Base-by-base conservation (phyloP, 2,797 vertebrate genomes). In the Discoglossus pictus region DNA sequence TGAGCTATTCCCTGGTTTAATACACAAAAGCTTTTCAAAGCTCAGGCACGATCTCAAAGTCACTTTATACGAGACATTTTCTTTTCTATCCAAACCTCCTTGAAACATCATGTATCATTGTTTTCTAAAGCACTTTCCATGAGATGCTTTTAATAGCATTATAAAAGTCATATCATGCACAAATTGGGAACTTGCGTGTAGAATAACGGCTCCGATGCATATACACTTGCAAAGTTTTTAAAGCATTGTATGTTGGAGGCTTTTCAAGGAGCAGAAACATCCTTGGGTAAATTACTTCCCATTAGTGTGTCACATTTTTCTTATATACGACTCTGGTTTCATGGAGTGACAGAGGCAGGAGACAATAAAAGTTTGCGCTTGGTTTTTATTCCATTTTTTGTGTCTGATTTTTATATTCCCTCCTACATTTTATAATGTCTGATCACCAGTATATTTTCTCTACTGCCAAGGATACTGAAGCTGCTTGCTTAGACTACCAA, bases 291-390 rank as follows among this genome's bases (percentile, higher is more conserved):
- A 90, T 90, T 86, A 84, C 84, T 85, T 88, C 81, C 86, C 87
- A 88, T 90, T 88, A 89, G 86, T 85, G 78, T 88, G 87, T 88
- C 88, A 89, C 86, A 89, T 88, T 87, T 88, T 87, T 89, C 87
- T 89, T 88, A 86, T 84, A 86, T 87, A 89, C 65, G 78, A 83
- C 83, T 86, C 70, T 68, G 77, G 82, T 83, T 89, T 81, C 82
- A 81, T 79, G 81, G 87, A 86, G 79, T 89, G 85, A 87, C 88
- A 88, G 85, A 79, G 76, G 66, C 17, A 20, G 66, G 82, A 83
- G 85, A 86, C 85, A 87, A 88, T 89, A 89, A 88, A 89, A 88
- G 79, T 87, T 86, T 84, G 83, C 78, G 81, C 80, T 86, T 78
- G 75, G 85, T 86, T 83, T 87, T 85, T 84, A 88, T 87, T 88